A percentile compares a stretch with the other conserved stretches of the same genome.
Conservation (phyloP, 2,888 invertebrate genomes). For the Rutpela maculata region DNA sequence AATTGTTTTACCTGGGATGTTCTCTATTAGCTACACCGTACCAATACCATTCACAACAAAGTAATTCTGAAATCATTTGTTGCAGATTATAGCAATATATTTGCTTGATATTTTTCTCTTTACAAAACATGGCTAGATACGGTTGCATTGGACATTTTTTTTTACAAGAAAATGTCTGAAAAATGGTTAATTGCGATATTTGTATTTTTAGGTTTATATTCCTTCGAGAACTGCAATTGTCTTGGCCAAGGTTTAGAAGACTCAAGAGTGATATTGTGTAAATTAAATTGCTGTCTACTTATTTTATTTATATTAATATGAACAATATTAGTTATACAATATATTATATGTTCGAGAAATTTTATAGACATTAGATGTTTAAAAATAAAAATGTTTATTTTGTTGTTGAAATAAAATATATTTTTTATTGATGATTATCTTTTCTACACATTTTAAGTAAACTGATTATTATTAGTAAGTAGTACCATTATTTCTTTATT, state of each 20-base stretch:
- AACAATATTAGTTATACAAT: not conserved
- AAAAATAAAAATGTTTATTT: not conserved
- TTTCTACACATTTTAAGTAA: not conserved
- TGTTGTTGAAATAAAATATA: not conserved
- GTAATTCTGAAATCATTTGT: too few species aligned
- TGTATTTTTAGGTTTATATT: constrained; percentile 81
- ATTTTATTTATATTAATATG: not conserved
- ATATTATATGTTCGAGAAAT: not conserved
- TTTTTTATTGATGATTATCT: not conserved
- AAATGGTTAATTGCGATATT: constrained; percentile 32
- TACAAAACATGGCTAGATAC: too few species aligned
- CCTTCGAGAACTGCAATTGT: constrained; percentile 85
- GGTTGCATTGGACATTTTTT: not conserved
- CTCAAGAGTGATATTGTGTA: not conserved
- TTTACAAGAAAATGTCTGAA: not conserved
- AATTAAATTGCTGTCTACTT: not conserved
- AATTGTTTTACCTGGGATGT: too few species aligned
- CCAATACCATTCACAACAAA: too few species aligned
- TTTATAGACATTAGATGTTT: not conserved
- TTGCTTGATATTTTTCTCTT: too few species aligned
- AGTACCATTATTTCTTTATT: too few species aligned
- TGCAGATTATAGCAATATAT: too few species aligned
- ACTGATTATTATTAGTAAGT: too few species aligned
- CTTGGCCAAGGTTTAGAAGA: constrained; percentile 58
- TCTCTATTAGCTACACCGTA: too few species aligned